A percentile compares a stretch with the other conserved stretches of the same genome.
These are phyloP conservation scores for Lamellibrachia luymesi DNA, from an alignment of 1,140 invertebrate genomes.

Conservation along the genomic window DNA sequence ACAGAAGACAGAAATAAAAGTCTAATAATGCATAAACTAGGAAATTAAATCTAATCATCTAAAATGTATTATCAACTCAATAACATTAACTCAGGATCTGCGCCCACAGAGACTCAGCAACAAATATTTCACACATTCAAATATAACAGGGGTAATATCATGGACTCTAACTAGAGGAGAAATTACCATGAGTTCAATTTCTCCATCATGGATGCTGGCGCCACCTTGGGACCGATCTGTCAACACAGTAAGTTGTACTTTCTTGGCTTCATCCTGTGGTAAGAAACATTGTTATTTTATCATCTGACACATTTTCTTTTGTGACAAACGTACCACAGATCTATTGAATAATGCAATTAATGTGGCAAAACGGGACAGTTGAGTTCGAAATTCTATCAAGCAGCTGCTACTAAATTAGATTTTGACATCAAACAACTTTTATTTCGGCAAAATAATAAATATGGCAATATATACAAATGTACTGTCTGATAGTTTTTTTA, in stretches of 20 bases:
- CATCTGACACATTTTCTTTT: neutral
- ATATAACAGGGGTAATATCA: too few species aligned
- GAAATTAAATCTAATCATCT: too few species aligned
- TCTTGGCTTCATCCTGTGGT: conserved; percentile 39
- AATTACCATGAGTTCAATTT: conserved; percentile 65
- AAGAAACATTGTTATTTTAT: conserved; percentile 11
- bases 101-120: too few species aligned
- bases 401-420: neutral
- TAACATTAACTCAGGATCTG: too few species aligned
- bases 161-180: neutral
- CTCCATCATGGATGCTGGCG: conserved; percentile 68
- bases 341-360: neutral
- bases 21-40: too few species aligned
- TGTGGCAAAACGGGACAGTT: neutral
- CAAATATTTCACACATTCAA: too few species aligned
- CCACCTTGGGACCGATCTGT: conserved; percentile 88
- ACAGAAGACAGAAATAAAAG: too few species aligned
- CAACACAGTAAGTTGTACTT: conserved; percentile 66
- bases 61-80: too few species aligned
- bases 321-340: neutral
- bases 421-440: neutral
- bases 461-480: too few species aligned
- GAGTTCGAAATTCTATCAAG: neutral
- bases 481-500: neutral
- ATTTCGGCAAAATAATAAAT: too few species aligned